Evolutionary conservation across 2,797 vertebrate species (phyloP), one percentile per base, ranked within the genome.

Genomic region (Sardinella longiceps): DNA sequence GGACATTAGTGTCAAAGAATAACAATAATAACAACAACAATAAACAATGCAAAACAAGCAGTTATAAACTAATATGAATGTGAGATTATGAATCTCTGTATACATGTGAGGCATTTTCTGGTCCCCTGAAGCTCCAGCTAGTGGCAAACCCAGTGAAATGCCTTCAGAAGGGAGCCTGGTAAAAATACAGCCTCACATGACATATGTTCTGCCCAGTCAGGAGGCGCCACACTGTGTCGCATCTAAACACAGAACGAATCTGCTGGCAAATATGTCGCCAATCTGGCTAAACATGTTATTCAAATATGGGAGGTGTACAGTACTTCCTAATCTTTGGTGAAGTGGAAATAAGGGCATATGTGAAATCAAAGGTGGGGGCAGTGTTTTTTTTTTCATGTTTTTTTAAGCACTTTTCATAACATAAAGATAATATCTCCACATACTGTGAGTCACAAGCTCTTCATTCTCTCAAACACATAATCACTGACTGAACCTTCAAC

Each of bases 161-260:
- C 20, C 15, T 77, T 20, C 37, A 43, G 33, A 20, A 43, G 37
- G 70, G 70, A 43, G 37, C 70, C 43, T 77, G 70, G 70, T 77
- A 77, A 77, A 43, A 77, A 77, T 43, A 39, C 70, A 43, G 5
- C 33, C 70, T 77, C 70, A 7, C 70, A 77, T 77, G 70, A 37
- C 70, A 23, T 43, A 37, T 39, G 39, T 37, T 43, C 70, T 7
- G 9, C 70, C 18, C 70, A 77, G 14, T 77, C n/a, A n/a, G n/a
- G 33, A 77, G 37, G 37, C 33, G 43, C 70, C 70, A 37, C 70
- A 77, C 18, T 43, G 37, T 33, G 14, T 77, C 18, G 15, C 70
- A 77, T 77, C 18, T 43, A 77, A 20, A 43, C 70, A 77, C 15
- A 43, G 33, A 77, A 43, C 9, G 70, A 39, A 39, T 77, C 37